Evolutionary conservation across 2,113 vertebrate species (phyloP).

Genomic region (Pachypanchax playfairii): DNA sequence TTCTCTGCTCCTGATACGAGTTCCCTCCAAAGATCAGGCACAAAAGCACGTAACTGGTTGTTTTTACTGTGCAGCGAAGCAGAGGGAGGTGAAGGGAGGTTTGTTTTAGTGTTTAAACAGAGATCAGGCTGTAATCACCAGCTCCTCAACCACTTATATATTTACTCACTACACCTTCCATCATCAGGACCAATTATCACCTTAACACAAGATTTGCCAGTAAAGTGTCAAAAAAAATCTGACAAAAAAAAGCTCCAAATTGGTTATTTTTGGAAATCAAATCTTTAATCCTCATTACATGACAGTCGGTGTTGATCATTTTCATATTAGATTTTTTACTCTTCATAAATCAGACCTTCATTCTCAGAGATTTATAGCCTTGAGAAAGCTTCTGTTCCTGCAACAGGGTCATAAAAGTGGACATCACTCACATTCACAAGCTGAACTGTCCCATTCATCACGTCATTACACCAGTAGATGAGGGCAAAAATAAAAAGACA

Average conservation of each 20-base stretch:
- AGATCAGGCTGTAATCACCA: slow-evolving; percentile 41
- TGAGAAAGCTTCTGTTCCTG: neutral
- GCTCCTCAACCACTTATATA: neutral
- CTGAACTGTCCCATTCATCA: slow-evolving; percentile 24
- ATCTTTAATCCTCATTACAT: neutral
- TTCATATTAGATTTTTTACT: slow-evolving; percentile 1
- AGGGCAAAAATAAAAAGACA: slow-evolving; percentile 16
- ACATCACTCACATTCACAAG: slow-evolving; percentile 28
- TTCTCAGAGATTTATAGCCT: slow-evolving; percentile 2
- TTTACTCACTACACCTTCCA: neutral
- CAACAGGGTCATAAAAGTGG: slow-evolving; percentile 19
- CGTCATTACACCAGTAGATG: slow-evolving; percentile 20
- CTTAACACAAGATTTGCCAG: no score
- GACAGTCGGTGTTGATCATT: neutral
- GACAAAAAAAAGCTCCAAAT: no score
- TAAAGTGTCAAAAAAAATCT: no score
- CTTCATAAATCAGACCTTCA: slow-evolving; percentile 1
- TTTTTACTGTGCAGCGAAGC: neutral
- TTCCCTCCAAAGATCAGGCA: slow-evolving; percentile 5
- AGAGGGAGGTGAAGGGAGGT: slow-evolving; percentile 34
- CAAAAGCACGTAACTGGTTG: slow-evolving; percentile 1
- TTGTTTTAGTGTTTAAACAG: slow-evolving; percentile 46
- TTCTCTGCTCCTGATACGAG: slow-evolving; percentile 19
- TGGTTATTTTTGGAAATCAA: neutral
- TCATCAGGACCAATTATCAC: neutral